phyloP scores from a whole-genome alignment of 2,888 invertebrate species.

The Hyposoter didymator region DNA sequence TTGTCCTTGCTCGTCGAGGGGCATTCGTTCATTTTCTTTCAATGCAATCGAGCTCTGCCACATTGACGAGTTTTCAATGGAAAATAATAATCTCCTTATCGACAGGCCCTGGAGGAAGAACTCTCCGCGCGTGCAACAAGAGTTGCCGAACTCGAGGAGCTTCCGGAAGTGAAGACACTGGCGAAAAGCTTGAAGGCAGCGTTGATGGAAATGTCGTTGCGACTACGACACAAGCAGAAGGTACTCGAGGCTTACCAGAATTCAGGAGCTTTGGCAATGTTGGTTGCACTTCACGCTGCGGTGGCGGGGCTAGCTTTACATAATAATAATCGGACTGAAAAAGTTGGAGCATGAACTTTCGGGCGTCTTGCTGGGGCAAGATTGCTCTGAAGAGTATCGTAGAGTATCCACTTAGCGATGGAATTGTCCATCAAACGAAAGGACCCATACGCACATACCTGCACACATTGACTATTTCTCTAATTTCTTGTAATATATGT shows the following conservation, averaged over 20 bases:
- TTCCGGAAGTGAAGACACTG: constrained; percentile 79
- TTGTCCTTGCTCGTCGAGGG: constrained; percentile 48
- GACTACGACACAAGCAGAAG: constrained; percentile 81
- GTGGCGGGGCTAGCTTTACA: constrained; percentile 79
- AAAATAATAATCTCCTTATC: constrained; percentile 8
- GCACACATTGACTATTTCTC: not conserved
- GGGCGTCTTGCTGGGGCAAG: constrained; percentile 69
- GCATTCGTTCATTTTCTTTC: not conserved
- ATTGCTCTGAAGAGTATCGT: constrained; percentile 64
- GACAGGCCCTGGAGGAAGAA: constrained; percentile 80
- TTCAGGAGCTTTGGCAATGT: constrained; percentile 79
- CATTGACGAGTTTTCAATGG: constrained; percentile 9
- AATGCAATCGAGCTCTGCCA: not conserved
- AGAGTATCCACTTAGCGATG: constrained; percentile 38
- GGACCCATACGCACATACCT: not conserved
- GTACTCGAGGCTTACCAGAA: constrained; percentile 81
- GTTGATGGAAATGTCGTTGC: constrained; percentile 76
- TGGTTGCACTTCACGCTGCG: constrained; percentile 76
- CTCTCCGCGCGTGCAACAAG: constrained; percentile 76
- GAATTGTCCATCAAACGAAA: constrained; percentile 23
- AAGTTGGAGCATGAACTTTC: constrained; percentile 64
- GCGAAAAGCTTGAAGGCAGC: constrained; percentile 79
- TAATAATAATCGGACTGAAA: constrained; percentile 45
- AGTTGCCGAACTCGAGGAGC: constrained; percentile 78
- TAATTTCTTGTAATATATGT: constrained; percentile 31